Conservation (phyloP, 2,888 invertebrate species). For the Chymomyza amoena region DNA sequence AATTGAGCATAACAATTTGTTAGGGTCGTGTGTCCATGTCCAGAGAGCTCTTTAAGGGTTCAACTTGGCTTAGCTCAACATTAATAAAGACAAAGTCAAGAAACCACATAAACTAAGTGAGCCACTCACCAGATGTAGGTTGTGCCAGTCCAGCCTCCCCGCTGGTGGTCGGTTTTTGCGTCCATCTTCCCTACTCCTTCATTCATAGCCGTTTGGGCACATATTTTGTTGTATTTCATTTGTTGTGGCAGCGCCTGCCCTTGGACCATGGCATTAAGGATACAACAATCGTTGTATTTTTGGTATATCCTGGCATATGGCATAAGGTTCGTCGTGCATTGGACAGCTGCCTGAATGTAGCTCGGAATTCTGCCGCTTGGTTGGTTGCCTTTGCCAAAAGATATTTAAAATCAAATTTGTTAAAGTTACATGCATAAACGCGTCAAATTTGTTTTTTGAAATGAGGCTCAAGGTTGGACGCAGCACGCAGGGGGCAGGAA, state of each 20-base stretch:
- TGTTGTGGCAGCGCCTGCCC: neutral
- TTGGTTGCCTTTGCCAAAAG: constrained; percentile 47
- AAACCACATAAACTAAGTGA: constrained; percentile 40
- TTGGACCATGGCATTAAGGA: neutral
- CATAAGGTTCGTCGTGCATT: constrained; percentile 35
- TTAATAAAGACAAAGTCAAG: constrained; percentile 34
- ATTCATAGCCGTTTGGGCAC: neutral
- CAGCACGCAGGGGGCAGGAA: neutral
- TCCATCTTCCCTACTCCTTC: too few species aligned
- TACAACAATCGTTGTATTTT: neutral
- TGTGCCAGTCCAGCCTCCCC: neutral
- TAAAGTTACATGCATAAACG: constrained; percentile 74
- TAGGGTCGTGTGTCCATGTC: neutral
- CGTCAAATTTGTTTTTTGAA: constrained; percentile 70
- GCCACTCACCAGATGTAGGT: constrained; percentile 1
- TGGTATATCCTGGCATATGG: constrained; percentile 15
- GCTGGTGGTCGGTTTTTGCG: neutral
- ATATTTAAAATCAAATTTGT: constrained; percentile 73
- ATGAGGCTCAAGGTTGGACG: constrained; percentile 47
- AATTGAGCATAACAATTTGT: constrained; percentile 40
- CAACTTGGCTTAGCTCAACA: constrained; percentile 22
- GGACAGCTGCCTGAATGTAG: neutral
- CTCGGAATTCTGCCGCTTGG: constrained; percentile 18
- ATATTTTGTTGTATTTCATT: neutral
- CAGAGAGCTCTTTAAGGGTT: neutral